Evolutionary conservation across 2,113 vertebrate genomes (phyloP).

Genomic region (Ornithorhynchus anatinus): DNA sequence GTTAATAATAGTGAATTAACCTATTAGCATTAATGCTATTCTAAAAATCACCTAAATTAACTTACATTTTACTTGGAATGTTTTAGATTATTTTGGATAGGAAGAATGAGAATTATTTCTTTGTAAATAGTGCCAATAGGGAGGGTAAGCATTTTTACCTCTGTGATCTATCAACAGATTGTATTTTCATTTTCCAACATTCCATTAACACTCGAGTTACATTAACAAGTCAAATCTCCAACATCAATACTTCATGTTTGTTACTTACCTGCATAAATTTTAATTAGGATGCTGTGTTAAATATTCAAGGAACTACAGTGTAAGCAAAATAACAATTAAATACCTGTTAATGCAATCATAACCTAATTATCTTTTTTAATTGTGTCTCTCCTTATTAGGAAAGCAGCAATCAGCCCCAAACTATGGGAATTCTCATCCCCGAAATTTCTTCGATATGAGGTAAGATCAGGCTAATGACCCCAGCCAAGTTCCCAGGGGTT

Average conservation of each 20-base stretch:
- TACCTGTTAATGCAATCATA: constrained; percentile 51
- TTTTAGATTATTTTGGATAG: neutral
- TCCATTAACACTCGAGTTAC: constrained; percentile 4
- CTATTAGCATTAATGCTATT: neutral
- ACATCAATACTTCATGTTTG: constrained; percentile 29
- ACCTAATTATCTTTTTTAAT: constrained; percentile 32
- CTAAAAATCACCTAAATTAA: neutral
- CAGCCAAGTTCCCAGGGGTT: neutral
- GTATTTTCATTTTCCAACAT: constrained; percentile 27
- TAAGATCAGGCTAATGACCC: neutral
- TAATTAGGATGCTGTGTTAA: constrained; percentile 44
- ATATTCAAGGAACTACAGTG: constrained; percentile 26
- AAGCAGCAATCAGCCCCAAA: constrained; percentile 37
- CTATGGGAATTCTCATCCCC: constrained; percentile 2
- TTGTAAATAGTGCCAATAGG: neutral
- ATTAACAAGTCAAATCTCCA: constrained; percentile 30
- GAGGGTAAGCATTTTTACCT: neutral
- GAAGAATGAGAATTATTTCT: neutral
- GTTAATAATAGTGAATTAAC: neutral
- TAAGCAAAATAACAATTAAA: constrained; percentile 42
- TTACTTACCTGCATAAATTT: constrained; percentile 30
- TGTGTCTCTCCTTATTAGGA: constrained; percentile 40
- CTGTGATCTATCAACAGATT: constrained; percentile 3
- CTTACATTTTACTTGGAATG: neutral
- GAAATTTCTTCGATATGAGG: constrained; percentile 6